Conservation (phyloP, 1,140 invertebrate genomes). For the Brachionus sp. region DNA sequence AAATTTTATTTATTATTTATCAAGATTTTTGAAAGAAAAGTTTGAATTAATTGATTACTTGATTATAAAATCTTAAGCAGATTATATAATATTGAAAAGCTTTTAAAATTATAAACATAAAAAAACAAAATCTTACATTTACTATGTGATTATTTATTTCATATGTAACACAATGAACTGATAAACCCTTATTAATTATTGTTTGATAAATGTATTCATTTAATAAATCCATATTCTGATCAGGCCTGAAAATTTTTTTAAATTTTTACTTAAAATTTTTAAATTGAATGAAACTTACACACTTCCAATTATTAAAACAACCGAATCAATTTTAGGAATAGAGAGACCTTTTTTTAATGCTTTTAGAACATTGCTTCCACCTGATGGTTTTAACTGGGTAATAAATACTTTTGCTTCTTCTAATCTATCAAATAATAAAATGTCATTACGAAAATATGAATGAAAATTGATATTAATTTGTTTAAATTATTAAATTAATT, state of each 20-base stretch:
- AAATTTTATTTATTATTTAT: too few relatives aligned
- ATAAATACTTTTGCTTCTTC: slow-evolving; percentile 35
- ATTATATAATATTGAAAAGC: too few relatives aligned
- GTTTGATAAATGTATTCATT: slow-evolving; percentile 57
- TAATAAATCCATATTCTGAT: slow-evolving; percentile 56
- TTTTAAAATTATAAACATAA: not conserved
- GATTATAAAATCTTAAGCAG: too few relatives aligned
- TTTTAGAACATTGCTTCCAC: slow-evolving; percentile 58
- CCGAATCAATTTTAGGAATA: slow-evolving; percentile 53
- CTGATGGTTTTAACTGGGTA: slow-evolving; percentile 49
- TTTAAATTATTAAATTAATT: slow-evolving; percentile 23
- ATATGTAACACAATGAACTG: slow-evolving; percentile 57
- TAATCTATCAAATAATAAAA: not conserved
- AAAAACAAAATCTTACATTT: slow-evolving; percentile 50
- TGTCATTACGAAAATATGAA: not conserved
- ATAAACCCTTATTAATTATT: slow-evolving; percentile 51
- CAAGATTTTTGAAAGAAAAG: too few relatives aligned
- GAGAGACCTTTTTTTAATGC: slow-evolving; percentile 57
- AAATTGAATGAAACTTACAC: slow-evolving; percentile 52
- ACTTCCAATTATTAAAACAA: slow-evolving; percentile 56
- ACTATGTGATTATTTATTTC: slow-evolving; percentile 58
- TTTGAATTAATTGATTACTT: too few relatives aligned
- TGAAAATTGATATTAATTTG: not conserved
- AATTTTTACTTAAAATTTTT: not conserved
- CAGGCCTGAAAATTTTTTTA: slow-evolving; percentile 51